These are phyloP conservation scores for Fundulus diaphanus DNA, from an alignment of 2,797 vertebrate genomes.

Conservation along the genomic window DNA sequence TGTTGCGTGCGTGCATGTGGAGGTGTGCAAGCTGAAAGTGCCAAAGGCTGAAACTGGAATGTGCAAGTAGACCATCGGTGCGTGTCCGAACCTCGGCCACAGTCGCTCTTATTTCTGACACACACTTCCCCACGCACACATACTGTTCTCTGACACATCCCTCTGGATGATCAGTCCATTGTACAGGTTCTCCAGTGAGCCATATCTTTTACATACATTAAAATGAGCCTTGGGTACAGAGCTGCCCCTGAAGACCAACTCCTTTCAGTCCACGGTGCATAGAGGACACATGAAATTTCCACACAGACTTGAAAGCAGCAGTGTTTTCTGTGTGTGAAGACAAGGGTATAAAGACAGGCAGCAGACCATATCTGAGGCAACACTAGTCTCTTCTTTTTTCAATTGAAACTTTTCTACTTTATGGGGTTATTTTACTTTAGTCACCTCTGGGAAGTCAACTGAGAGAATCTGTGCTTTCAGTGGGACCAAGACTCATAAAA, in stretches of 20 bases:
- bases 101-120: slow-evolving; percentile 49
- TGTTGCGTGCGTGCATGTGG: not conserved
- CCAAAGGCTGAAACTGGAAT: slow-evolving; percentile 56
- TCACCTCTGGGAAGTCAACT: slow-evolving; percentile 35
- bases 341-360: slow-evolving; percentile 61
- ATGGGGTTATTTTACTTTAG: slow-evolving; percentile 55
- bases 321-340: slow-evolving; percentile 56
- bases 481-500: slow-evolving; percentile 16
- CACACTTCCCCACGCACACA: slow-evolving; percentile 21
- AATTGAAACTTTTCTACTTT: slow-evolving; percentile 63
- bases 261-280: slow-evolving; percentile 49
- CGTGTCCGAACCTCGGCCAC: slow-evolving; percentile 72
- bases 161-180: slow-evolving; percentile 79
- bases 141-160: slow-evolving; percentile 76
- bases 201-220: slow-evolving; percentile 86
- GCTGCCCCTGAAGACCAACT: slow-evolving; percentile 57
- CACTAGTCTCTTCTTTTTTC: slow-evolving; percentile 47
- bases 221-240: slow-evolving; percentile 77
- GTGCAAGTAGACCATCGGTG: slow-evolving; percentile 60
- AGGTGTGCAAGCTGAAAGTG: slow-evolving; percentile 39
- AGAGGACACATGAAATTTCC: slow-evolving; percentile 28
- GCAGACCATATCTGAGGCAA: slow-evolving; percentile 67
- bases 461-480: slow-evolving; percentile 26
- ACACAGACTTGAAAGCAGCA: slow-evolving; percentile 36
- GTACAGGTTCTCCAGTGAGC: slow-evolving; percentile 77